Evolutionary conservation across 2,888 invertebrate genomes (phyloP), one percentile per base, ranked within the genome.

Genomic region (Frankliniella fusca): DNA sequence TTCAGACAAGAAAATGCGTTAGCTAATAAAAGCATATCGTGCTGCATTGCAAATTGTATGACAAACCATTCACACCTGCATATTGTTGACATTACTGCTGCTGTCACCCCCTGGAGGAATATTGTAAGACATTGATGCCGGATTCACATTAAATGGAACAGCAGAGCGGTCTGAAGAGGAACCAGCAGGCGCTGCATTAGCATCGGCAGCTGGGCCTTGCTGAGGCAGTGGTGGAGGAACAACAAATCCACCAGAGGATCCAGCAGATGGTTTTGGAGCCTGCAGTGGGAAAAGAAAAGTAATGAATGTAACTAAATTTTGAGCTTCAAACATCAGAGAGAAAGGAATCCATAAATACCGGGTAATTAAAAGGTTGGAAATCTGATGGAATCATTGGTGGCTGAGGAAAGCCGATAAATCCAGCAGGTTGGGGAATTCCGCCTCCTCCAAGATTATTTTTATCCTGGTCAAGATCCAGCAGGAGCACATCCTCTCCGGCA

Each of bases 321-420:
- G 5, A 38, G 27, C 80, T 82, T 50, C 48, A 38, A 38, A 38
- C 38, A 38, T 2, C 5, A 3, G 38, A 3, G 38, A 38, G 5
- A 38, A 5, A 38, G 2, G 38, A 38, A 5, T 38, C 38, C 38
- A 38, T 5, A 38, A 3, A 38, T 38, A 38, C 38, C 20, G 93
- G 94, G 88, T 94, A 95, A 86, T 89, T 91, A 86, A 94, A 94
- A 0, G 93, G 92, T 84, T 89, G 90, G 83, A 86, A 89, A 70
- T 88, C 89, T 27, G 90, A 87, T 3, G 94, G 93, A 85, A 94
- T 88, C 15, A 91, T 87, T 1, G 95, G 94, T 83, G 93, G 91
- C 83, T 91, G 92, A 1, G 96, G 95, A 88, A 91, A 96, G 0
- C 94, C 95, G 84, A 95, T 92, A 87, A 96, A 96, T 0, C 96